Base-by-base conservation (phyloP, 1,140 invertebrate genomes). In the Drosophila nebulosa region DNA sequence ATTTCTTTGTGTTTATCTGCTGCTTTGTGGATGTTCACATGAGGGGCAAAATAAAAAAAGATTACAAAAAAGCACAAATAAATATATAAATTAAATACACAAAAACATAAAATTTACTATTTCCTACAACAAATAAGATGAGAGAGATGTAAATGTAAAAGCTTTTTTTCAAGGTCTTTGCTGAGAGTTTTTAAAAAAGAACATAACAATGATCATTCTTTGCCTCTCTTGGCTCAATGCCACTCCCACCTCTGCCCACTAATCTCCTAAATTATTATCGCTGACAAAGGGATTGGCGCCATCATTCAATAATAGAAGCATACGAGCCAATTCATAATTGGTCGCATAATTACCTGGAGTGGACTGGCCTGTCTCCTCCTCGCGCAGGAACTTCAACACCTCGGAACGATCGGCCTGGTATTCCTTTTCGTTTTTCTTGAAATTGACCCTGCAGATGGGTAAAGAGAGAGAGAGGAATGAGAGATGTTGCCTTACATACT, bases 381-480 rank as follows among this genome's bases (percentile, higher is more conserved):
- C 97, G 89, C 97, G 96, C 46, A 98, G 94, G 94, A 98, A 97
- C 92, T 97, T 97, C 91, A 97, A 96, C 2, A 98, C 97, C 81
- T 97, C 97, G 78, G 97, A 98, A 77, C 97, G 96, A 75, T 95
- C 94, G 7, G 95, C 94, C 88, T 97, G 95, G 92, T 97, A 98
- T 59, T 95, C 95, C 91, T 96, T 97, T 91, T 98, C 97, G 90
- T 98, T 97, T 92, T 98, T 98, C 94, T 98, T 98, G 92, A 98
- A 98, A 92, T 98, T 98, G 6, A 98, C 97, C 68, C 97, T 98
- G 92, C 22, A 70, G 57, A 51, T 21, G 64, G 16, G 52, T n/a
- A 58, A 16, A 16, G 12, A 14, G 21, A 53, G 26, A 55, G 58
- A 46, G 39, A 21, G 39, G 39, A 21, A 46, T 46, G 18, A 46